Evolutionary conservation across 1,140 invertebrate species (phyloP).

Genomic region (Drosophila kanapiae): DNA sequence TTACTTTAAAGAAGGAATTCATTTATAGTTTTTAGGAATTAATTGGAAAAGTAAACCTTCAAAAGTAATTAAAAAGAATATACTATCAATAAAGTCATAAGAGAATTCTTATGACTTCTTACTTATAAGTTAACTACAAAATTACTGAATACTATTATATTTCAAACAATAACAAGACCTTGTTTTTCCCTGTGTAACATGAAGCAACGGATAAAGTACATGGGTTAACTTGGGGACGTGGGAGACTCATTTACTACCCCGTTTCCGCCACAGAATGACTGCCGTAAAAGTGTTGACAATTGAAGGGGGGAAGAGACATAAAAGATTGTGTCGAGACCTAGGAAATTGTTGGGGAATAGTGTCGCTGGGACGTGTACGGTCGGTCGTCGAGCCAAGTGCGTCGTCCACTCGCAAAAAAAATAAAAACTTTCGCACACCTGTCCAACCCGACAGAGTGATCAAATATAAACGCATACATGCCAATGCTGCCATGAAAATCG

Average conservation of each 20-base stretch:
- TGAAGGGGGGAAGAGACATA: conserved; percentile 10
- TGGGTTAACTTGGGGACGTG: conserved; percentile 23
- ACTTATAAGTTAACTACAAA: too few species aligned
- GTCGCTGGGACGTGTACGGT: conserved; percentile 3
- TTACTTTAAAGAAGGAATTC: background rate
- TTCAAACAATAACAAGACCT: too few species aligned
- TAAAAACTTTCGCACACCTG: conserved; percentile 18
- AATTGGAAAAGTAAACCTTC: background rate
- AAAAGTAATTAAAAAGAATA: too few species aligned
- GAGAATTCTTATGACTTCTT: too few species aligned
- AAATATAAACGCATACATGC: conserved; percentile 25
- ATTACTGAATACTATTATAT: too few species aligned
- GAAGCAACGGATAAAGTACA: background rate
- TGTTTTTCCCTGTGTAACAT: background rate
- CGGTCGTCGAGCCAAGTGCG: conserved; percentile 8
- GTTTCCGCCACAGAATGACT: conserved; percentile 17
- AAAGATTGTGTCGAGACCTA: conserved; percentile 23
- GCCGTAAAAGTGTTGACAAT: conserved; percentile 42
- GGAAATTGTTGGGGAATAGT: conserved; percentile 18
- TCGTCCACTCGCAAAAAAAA: conserved; percentile 14
- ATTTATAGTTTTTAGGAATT: background rate
- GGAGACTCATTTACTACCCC: conserved; percentile 11
- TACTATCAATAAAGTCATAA: too few species aligned
- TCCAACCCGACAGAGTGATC: conserved; percentile 14
- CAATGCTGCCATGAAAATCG: conserved; percentile 55